These are phyloP conservation scores for Petaurus breviceps DNA, from an alignment of 2,113 vertebrate genomes.

Conservation along the genomic window DNA sequence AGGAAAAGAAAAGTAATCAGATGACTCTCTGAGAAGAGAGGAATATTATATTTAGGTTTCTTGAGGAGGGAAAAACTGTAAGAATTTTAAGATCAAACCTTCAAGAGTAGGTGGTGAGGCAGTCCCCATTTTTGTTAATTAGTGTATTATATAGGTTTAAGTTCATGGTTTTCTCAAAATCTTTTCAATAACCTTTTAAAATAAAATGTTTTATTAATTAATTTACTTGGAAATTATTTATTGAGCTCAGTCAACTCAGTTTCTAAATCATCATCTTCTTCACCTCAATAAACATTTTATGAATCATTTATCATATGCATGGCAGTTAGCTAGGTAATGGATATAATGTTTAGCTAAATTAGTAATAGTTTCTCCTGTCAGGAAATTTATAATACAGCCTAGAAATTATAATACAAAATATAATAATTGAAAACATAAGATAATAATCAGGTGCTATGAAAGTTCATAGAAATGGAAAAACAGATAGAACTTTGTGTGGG, in stretches of 20 bases:
- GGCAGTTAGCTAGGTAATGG: background rate
- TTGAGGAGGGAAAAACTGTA: background rate
- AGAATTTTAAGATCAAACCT: background rate
- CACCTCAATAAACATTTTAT: background rate
- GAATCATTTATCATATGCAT: background rate
- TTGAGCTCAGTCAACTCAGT: background rate
- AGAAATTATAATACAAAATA: background rate
- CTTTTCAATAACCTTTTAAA: background rate
- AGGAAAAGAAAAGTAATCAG: background rate
- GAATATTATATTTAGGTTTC: background rate
- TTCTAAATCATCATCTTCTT: background rate
- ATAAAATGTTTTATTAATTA: background rate
- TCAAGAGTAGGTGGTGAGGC: background rate
- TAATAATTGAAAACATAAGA: background rate
- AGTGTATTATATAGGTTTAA: background rate
- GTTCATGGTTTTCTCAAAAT: background rate
- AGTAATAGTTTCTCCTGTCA: background rate
- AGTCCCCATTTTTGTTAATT: background rate
- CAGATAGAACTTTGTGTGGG: background rate
- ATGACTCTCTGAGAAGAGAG: background rate
- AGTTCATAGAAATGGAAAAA: background rate
- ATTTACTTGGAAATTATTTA: background rate
- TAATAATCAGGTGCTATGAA: background rate
- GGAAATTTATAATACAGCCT: background rate
- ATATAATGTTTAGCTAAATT: background rate